Conservation (phyloP, 2,888 invertebrate genomes). For the Drosophila neotestacea region DNA sequence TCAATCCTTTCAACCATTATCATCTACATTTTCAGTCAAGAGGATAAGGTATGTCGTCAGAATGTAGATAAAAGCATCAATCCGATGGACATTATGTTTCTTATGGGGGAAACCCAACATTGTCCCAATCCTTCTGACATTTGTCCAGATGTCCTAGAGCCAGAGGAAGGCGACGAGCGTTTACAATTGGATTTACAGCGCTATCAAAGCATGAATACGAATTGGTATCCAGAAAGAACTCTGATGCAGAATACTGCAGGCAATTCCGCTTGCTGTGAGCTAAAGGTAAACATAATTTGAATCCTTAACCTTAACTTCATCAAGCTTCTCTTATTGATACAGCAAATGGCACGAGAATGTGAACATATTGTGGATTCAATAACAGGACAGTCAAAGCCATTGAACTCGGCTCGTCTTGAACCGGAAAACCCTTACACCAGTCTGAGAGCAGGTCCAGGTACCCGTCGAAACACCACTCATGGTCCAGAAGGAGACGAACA, state of each 20-base stretch:
- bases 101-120: constrained; percentile 65
- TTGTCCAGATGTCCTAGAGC: constrained; percentile 38
- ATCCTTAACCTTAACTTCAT: too few species aligned
- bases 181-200: constrained; percentile 72
- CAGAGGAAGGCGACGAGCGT: constrained; percentile 50
- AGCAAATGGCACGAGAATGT: constrained; percentile 58
- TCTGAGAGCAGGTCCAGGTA: background rate
- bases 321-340: background rate
- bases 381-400: background rate
- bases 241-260: constrained; percentile 29
- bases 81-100: constrained; percentile 75
- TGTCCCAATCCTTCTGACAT: constrained; percentile 40
- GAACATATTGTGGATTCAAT: constrained; percentile 53
- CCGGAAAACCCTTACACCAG: background rate
- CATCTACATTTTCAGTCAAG: constrained; percentile 2
- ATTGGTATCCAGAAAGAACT: constrained; percentile 44
- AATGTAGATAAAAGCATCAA: constrained; percentile 67
- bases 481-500: background rate
- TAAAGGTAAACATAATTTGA: constrained; percentile 46
- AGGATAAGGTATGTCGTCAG: constrained; percentile 2
- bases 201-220: constrained; percentile 60
- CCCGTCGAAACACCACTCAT: background rate
- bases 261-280: constrained; percentile 55
- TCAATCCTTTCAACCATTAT: fast-evolving
- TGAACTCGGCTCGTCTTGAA: background rate